Evolutionary conservation across 2,113 vertebrate genomes (phyloP).

Genomic region (Centropristis striata): DNA sequence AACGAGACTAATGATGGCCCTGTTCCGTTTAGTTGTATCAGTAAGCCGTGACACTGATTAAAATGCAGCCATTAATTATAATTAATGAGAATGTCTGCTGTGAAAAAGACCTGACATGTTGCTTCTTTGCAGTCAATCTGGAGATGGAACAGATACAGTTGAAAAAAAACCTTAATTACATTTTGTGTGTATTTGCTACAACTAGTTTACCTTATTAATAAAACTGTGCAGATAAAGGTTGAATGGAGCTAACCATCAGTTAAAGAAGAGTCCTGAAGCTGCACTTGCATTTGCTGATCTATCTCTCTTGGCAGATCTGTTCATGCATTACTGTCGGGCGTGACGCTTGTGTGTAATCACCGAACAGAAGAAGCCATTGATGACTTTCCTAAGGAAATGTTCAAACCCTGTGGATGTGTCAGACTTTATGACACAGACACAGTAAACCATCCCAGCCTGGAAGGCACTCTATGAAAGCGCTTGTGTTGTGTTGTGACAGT

Average conservation of each 20-base stretch:
- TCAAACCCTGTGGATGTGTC: conserved; percentile 14
- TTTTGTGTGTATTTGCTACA: neutral
- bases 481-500: conserved; percentile 63
- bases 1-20: neutral
- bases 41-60: neutral
- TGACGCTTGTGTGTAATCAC: neutral
- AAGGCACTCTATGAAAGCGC: conserved; percentile 37
- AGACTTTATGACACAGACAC: conserved; percentile 38
- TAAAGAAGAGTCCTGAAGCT: neutral
- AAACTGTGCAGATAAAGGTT: neutral
- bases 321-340: neutral
- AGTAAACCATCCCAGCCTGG: conserved; percentile 21
- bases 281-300: neutral
- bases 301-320: neutral
- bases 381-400: neutral
- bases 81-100: neutral
- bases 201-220: neutral
- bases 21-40: neutral
- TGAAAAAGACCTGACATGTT: neutral
- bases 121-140: neutral
- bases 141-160: neutral
- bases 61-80: neutral
- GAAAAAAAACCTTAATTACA: neutral
- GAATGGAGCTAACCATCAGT: neutral
- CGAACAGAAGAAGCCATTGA: neutral